Evolutionary conservation across 2,797 vertebrate genomes (phyloP).

Genomic region (Parambassis ranga): DNA sequence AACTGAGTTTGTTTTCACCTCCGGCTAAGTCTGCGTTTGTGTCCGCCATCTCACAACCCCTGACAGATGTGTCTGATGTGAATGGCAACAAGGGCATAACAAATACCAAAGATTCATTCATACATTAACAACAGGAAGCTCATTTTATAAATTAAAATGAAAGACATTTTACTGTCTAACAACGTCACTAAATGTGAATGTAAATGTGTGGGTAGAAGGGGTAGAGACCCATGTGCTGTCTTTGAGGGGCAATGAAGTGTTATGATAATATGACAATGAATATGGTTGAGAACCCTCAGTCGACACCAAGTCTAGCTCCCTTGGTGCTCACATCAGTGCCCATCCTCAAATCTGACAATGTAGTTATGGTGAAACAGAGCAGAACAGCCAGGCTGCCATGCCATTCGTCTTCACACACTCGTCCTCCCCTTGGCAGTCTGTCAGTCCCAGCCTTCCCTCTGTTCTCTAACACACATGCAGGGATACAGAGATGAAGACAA

Average conservation of each 20-base stretch:
- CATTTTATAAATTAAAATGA: not conserved
- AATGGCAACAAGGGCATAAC: not conserved
- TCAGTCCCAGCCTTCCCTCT: not conserved
- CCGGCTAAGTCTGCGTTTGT: too few relatives aligned
- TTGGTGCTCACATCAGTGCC: slow-evolving; percentile 39
- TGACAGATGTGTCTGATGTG: too few relatives aligned
- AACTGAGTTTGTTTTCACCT: too few relatives aligned
- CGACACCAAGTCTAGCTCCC: slow-evolving; percentile 26
- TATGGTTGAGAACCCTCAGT: slow-evolving; percentile 48
- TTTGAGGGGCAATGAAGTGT: slow-evolving; percentile 26
- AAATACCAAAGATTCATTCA: too few relatives aligned
- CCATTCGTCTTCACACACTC: slow-evolving; percentile 28
- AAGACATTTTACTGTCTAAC: not conserved
- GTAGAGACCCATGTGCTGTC: slow-evolving; percentile 9
- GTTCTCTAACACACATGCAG: slow-evolving; percentile 15
- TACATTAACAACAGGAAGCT: too few relatives aligned
- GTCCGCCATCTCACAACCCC: too few relatives aligned
- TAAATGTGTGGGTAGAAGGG: too few relatives aligned
- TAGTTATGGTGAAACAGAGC: slow-evolving; percentile 58
- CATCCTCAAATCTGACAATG: slow-evolving; percentile 51
- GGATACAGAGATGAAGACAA: slow-evolving; percentile 22
- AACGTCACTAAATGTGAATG: too few relatives aligned
- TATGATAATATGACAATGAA: slow-evolving; percentile 48
- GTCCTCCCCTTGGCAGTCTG: slow-evolving; percentile 27
- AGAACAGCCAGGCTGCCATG: slow-evolving; percentile 42